A percentile compares a stretch with the other conserved stretches of the same genome.
Evolutionary conservation across 2,797 vertebrate genomes (phyloP).

Genomic region (Lagodon rhomboides): DNA sequence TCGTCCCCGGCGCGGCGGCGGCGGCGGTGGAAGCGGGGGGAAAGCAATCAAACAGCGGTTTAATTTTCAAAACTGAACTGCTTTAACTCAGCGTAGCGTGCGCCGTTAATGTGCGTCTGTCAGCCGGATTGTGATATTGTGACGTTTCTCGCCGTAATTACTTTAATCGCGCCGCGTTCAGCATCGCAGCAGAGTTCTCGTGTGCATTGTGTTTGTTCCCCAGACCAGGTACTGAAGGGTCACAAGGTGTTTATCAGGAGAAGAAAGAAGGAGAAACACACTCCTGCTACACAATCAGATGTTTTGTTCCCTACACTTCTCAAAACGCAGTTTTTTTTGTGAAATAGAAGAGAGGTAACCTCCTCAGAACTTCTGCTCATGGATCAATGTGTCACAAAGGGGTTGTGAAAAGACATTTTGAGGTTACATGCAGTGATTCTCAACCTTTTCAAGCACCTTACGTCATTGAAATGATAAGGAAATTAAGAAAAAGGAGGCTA

Average conservation of each 20-base stretch:
- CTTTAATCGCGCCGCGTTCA: background rate
- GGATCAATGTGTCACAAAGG: too few species aligned
- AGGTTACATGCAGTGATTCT: too few species aligned
- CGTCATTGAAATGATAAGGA: too few species aligned
- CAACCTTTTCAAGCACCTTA: too few species aligned
- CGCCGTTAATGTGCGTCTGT: background rate
- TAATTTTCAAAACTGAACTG: conserved; percentile 13
- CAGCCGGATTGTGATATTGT: background rate
- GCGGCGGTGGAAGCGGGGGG: conserved; percentile 3
- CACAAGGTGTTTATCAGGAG: too few species aligned
- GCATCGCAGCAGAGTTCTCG: background rate
- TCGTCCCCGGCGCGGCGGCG: conserved; percentile 4
- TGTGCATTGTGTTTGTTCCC: background rate
- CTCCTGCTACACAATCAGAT: background rate
- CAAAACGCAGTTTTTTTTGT: too few species aligned
- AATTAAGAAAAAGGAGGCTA: too few species aligned
- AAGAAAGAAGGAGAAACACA: background rate
- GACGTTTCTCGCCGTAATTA: background rate
- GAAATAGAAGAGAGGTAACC: too few species aligned
- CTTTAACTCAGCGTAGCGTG: background rate
- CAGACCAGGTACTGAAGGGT: too few species aligned
- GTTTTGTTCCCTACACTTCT: too few species aligned
- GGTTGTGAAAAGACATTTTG: too few species aligned
- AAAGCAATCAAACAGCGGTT: conserved; percentile 45
- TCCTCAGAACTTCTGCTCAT: too few species aligned